Evolutionary conservation across 2,797 vertebrate species (phyloP).

Genomic region (Liparis tanakae): DNA sequence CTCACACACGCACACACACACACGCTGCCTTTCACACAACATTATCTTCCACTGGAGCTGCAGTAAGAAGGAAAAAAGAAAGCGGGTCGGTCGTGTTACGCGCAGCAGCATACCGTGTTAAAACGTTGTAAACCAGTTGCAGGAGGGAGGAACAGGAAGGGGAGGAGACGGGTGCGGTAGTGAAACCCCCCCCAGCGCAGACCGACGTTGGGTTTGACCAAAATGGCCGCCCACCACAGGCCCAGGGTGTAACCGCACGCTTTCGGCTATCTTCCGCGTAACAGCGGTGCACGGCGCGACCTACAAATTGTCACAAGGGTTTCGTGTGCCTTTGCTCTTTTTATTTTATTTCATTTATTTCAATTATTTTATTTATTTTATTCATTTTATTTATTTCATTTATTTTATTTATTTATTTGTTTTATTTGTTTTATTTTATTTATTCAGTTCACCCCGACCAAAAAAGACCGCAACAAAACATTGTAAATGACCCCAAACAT

Average conservation of each 20-base stretch:
- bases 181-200: constrained; percentile 71
- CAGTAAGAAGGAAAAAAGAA: constrained; percentile 17
- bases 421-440: too few relatives aligned
- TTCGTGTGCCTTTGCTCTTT: not conserved
- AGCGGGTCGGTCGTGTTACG: constrained; percentile 21
- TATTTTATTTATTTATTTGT: too few relatives aligned
- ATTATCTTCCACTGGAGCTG: constrained; percentile 8
- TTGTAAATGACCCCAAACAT: too few relatives aligned
- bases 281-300: constrained; percentile 37
- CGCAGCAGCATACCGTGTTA: not conserved
- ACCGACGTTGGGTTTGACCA: constrained; percentile 72
- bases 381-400: too few relatives aligned
- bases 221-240: constrained; percentile 73
- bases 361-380: too few relatives aligned
- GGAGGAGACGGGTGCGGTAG: constrained; percentile 66
- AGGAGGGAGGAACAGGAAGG: constrained; percentile 49
- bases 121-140: constrained; percentile 29
- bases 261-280: constrained; percentile 46
- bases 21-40: constrained; percentile 24
- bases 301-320: constrained; percentile 12
- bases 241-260: constrained; percentile 69
- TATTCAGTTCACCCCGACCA: too few relatives aligned
- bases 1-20: constrained; percentile 5
- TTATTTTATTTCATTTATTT: too few relatives aligned
- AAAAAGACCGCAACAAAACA: too few relatives aligned